Evolutionary conservation across 2,888 invertebrate species (phyloP).

Genomic region (Eupithecia dodoneata): DNA sequence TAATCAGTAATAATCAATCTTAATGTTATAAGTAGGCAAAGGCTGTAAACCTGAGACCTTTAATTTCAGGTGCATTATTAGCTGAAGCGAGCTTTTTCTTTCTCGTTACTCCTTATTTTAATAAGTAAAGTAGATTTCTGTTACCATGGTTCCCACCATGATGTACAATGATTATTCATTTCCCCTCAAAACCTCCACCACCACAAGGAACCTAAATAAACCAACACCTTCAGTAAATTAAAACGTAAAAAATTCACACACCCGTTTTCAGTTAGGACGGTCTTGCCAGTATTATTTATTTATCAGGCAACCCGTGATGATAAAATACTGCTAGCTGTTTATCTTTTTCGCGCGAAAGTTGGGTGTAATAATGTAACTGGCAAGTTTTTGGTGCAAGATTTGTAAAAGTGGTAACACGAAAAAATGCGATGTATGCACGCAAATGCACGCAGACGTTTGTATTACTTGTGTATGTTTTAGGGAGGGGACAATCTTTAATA

Average conservation of each 20-base stretch:
- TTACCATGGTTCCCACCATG: background rate
- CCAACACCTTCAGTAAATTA: slow-evolving; percentile 43
- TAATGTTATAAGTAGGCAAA: background rate
- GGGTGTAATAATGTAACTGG: background rate
- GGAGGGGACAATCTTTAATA: background rate
- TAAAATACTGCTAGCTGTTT: slow-evolving; percentile 32
- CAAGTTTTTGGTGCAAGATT: background rate
- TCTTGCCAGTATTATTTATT: slow-evolving; percentile 25
- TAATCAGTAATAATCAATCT: no score
- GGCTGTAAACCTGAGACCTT: background rate
- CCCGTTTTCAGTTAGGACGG: slow-evolving; percentile 37
- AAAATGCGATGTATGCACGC: background rate
- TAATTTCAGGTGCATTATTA: background rate
- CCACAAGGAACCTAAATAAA: slow-evolving; percentile 36
- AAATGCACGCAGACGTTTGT: background rate
- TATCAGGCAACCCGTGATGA: slow-evolving; percentile 28
- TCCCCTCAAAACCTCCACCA: background rate
- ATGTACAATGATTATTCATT: slow-evolving; percentile 1
- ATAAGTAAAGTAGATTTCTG: background rate
- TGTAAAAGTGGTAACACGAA: background rate
- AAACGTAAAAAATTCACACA: slow-evolving; percentile 42
- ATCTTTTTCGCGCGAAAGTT: slow-evolving; percentile 15
- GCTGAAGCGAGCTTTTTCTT: background rate
- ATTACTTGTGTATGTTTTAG: background rate
- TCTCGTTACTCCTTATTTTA: background rate